phyloP scores from a whole-genome alignment of 2,888 invertebrate genomes.

The Anoncus sp. region DNA sequence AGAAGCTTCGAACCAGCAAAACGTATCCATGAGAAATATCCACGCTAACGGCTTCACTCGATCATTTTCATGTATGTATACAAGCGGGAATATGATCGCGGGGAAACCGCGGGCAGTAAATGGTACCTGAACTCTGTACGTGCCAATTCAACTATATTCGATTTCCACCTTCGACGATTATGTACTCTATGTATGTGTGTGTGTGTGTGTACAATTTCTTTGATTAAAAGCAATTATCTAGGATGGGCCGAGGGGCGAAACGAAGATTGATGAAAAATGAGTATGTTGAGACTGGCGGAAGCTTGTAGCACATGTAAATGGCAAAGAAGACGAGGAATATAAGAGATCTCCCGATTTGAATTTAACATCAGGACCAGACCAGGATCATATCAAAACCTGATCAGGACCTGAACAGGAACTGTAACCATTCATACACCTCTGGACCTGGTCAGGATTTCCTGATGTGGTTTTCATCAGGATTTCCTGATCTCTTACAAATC shows the following conservation, averaged over 20 bases:
- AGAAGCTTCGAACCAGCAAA: conserved; percentile 30
- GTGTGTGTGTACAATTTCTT: conserved; percentile 40
- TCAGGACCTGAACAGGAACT: no score
- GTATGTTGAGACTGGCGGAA: not conserved
- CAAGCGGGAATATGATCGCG: conserved; percentile 40
- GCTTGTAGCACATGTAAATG: not conserved
- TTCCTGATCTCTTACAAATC: no score
- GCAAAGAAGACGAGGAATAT: not conserved
- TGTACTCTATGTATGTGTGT: conserved; percentile 8
- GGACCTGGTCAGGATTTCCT: no score
- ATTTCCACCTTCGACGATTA: conserved; percentile 22
- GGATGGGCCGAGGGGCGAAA: conserved; percentile 30
- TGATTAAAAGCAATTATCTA: conserved; percentile 63
- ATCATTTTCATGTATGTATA: conserved; percentile 51
- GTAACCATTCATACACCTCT: no score
- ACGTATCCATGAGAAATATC: conserved; percentile 60
- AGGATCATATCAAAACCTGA: no score
- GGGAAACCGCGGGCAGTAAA: conserved; percentile 48
- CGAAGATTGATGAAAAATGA: conserved; percentile 50
- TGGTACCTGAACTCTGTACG: conserved; percentile 63
- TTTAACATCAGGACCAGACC: no score
- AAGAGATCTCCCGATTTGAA: no score
- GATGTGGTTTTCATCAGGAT: no score
- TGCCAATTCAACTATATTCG: conserved; percentile 58
- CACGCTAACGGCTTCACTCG: conserved; percentile 61